Conservation (phyloP, 2,113 vertebrate species). For the Malaclemys terrapin region DNA sequence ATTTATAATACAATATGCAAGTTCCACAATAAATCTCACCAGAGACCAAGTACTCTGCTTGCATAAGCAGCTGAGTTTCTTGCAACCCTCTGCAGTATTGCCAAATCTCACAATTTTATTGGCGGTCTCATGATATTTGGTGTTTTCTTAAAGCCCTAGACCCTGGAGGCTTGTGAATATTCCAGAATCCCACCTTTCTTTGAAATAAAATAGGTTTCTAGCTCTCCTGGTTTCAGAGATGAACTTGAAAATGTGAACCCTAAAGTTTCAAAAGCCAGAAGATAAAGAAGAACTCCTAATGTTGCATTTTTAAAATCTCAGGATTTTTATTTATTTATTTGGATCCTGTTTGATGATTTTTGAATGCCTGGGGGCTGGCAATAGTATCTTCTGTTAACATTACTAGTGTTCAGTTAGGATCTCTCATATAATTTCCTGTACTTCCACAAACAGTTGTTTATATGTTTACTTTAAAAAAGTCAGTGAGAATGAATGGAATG, state of each 20-base stretch:
- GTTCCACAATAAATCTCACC: background rate
- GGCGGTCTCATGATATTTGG: background rate
- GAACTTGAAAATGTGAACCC: background rate
- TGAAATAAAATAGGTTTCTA: background rate
- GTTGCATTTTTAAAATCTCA: background rate
- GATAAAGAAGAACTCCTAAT: background rate
- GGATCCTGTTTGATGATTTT: background rate
- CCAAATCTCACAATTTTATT: background rate
- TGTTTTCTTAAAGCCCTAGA: background rate
- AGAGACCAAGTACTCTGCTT: background rate
- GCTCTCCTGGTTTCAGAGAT: background rate
- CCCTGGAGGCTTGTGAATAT: background rate
- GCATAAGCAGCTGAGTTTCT: background rate
- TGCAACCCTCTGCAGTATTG: fast-evolving
- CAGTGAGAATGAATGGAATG: background rate
- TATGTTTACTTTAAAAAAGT: background rate
- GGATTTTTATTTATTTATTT: background rate
- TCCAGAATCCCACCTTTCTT: fast-evolving
- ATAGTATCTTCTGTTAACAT: background rate
- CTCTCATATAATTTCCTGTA: background rate
- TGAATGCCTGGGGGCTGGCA: background rate
- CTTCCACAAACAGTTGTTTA: background rate
- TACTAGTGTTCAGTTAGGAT: background rate
- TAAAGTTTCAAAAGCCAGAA: background rate
- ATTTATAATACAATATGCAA: background rate